Evolutionary conservation across 1,140 invertebrate species (phyloP), one percentile per base, ranked within the genome.

Genomic region (Drosophila santomea): DNA sequence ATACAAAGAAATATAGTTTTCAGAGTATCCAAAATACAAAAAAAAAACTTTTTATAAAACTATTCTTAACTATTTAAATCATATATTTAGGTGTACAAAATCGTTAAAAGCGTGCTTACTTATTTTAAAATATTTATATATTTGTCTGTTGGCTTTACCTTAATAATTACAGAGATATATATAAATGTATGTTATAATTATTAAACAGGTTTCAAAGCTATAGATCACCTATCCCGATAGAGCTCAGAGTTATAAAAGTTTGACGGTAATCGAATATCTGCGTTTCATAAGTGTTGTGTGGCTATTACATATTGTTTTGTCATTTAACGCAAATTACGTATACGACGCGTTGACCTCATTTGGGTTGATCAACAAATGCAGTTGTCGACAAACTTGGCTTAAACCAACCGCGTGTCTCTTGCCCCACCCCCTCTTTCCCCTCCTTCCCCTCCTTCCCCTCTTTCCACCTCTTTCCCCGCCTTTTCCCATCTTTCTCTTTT

Each of bases 341-440:
- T 88, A 77, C 80, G 76, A 69, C 83, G 76, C 76, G 75, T 89
- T 88, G 84, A 89, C 84, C 83, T 80, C 84, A 80, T 83, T 89
- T 74, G 63, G 41, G 41, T 58, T 41, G 58, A 64, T 60, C 45
- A 63, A 48, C 71, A 83, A 71, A 71, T 71, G 67, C 63, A 56
- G 67, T 47, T 56, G 67, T 28, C 45, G 47, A 68, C 60, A 64
- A 68, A 51, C 60, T 44, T 38, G 64, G 60, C 64, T 68, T 43
- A 44, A 52, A 66, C 28, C 32, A 63, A 59, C 68, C 66, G 38
- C 20, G 32, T 25, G 23, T 15, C 52, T 55, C 11, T 17, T 32
- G 41, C 6, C 62, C 14, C 2, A 10, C n/a, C 14, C 41, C 2
- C 41, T 36, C 35, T 1, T 11, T 36, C 4, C 35, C 8, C 35